These are phyloP conservation scores for Eurystomus gularis DNA, from an alignment of 2,113 vertebrate species.

Conservation along the genomic window DNA sequence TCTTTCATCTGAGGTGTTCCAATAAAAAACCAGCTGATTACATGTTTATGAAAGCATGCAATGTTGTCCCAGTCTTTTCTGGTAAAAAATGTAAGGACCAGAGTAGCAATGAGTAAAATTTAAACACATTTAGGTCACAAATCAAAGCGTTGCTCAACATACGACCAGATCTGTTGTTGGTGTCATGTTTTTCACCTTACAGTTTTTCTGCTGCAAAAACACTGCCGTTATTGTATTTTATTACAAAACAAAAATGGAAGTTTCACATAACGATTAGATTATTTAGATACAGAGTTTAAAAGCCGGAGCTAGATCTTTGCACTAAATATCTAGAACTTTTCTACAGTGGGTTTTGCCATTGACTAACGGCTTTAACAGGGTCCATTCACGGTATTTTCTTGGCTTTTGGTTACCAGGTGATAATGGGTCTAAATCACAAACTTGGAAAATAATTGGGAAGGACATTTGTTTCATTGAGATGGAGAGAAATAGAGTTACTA, in stretches of 20 bases:
- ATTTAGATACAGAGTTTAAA: background rate
- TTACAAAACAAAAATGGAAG: background rate
- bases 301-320: background rate
- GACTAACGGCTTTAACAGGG: background rate
- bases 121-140: background rate
- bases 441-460: background rate
- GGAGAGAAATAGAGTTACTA: background rate
- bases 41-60: background rate
- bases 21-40: background rate
- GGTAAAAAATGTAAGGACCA: background rate
- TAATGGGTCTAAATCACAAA: background rate
- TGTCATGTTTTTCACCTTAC: background rate
- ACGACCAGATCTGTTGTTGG: background rate
- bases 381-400: background rate
- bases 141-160: background rate
- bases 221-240: background rate
- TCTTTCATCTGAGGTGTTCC: background rate
- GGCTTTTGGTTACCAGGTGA: background rate
- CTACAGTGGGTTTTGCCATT: background rate
- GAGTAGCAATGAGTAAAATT: background rate
- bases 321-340: background rate
- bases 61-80: background rate
- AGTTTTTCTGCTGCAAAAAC: background rate
- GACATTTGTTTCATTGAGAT: background rate
- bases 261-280: background rate